phyloP scores from a whole-genome alignment of 2,888 invertebrate genomes.

The Lithophane leautieri region DNA sequence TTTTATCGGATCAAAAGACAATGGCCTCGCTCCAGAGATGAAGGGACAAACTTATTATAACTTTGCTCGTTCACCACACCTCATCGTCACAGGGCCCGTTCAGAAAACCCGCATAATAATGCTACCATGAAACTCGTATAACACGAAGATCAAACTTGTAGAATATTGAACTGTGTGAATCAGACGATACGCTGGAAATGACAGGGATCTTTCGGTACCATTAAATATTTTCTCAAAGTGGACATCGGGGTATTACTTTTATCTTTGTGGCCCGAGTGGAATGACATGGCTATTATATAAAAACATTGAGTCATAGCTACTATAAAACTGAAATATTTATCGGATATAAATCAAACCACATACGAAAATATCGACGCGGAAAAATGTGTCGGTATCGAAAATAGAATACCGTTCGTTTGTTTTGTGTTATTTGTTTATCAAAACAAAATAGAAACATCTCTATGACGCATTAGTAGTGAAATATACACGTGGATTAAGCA shows the following conservation, averaged over 20 bases:
- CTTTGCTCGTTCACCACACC: constrained; percentile 86
- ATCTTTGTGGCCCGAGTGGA: constrained; percentile 45
- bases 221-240: constrained; percentile 73
- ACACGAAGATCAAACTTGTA: constrained; percentile 77
- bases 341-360: constrained; percentile 40
- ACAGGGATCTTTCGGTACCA: constrained; percentile 76
- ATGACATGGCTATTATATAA: constrained; percentile 50
- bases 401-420: constrained; percentile 18
- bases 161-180: constrained; percentile 80
- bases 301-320: constrained; percentile 27
- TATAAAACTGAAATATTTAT: constrained; percentile 41
- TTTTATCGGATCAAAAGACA: constrained; percentile 82
- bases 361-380: constrained; percentile 24
- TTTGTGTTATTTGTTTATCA: constrained; percentile 28
- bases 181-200: constrained; percentile 74
- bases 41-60: constrained; percentile 87
- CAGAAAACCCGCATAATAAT: constrained; percentile 84
- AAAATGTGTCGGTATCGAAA: constrained; percentile 27
- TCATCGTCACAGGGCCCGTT: constrained; percentile 78
- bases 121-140: constrained; percentile 76
- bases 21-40: constrained; percentile 76
- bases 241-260: constrained; percentile 68
- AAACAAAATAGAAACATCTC: constrained; percentile 24
- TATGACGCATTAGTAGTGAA: constrained; percentile 29
- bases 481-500: constrained; percentile 16